Percentiles rank a stretch among this genome's conserved stretches.
phyloP scores from a whole-genome alignment of 2,797 vertebrate species.

The Sebastolobus altivelis region DNA sequence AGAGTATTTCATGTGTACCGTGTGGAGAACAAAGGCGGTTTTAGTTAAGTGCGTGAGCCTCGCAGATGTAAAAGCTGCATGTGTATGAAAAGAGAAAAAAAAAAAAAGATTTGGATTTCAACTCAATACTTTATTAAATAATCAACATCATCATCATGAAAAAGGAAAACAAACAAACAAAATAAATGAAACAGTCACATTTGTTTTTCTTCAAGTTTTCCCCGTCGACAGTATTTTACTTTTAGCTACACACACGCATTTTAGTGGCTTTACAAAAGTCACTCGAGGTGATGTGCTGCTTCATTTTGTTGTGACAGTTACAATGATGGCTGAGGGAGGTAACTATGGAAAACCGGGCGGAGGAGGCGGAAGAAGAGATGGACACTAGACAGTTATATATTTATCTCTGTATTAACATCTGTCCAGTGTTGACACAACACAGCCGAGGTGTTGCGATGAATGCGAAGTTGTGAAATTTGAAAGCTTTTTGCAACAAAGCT shows the following conservation, averaged over 20 bases:
- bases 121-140: constrained; percentile 85
- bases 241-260: constrained; percentile 33
- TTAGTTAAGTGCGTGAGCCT: constrained; percentile 34
- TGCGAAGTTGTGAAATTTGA: constrained; percentile 3
- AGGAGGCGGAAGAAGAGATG: constrained; percentile 1
- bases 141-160: constrained; percentile 71
- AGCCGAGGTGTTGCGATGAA: background rate
- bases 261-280: constrained; percentile 71
- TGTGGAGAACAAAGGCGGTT: constrained; percentile 54
- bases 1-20: constrained; percentile 28
- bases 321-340: constrained; percentile 33
- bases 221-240: constrained; percentile 52
- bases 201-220: constrained; percentile 78
- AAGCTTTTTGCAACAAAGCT: constrained; percentile 9
- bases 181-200: constrained; percentile 65
- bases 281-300: constrained; percentile 44
- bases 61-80: constrained; percentile 34
- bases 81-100: background rate
- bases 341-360: constrained; percentile 40
- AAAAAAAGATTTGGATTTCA: constrained; percentile 36
- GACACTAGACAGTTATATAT: constrained; percentile 18
- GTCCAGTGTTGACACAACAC: constrained; percentile 36
- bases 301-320: constrained; percentile 36
- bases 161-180: constrained; percentile 58
- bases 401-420: constrained; percentile 29